Evolutionary conservation across 2,888 invertebrate species (phyloP), one percentile per base, ranked within the genome.

Genomic region (Eilema griseolum): DNA sequence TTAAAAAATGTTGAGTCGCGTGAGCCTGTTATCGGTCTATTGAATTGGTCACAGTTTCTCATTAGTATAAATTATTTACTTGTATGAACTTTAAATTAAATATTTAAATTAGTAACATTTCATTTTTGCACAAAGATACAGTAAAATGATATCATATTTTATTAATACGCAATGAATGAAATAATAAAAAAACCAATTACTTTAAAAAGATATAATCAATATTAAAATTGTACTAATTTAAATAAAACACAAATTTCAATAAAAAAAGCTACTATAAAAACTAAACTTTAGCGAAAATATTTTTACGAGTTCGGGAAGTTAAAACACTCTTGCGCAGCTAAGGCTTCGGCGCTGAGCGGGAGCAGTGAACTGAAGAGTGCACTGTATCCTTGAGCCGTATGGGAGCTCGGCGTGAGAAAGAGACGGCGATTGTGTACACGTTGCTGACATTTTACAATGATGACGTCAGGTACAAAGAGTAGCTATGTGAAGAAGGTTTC

Each of bases 321-420:
- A 82, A 81, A 76, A 79, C 72, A 80, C 79, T 81, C 78, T 70
- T 79, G 82, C 72, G 76, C 79, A 80, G 72, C 73, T 87, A 88
- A 91, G 92, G 91, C 91, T 91, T 92, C 89, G 83, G 79, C 86
- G 77, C 79, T 80, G 80, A 85, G 82, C 82, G 92, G 89, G 93
- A 91, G 90, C 94, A 94, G 88, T 94, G 93, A 94, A 94, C 94
- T 91, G 90, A 91, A 86, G 90, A 92, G 89, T 87, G 90, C 89
- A 89, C 90, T 84, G 87, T 89, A 93, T 94, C 93, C 94, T 94
- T 94, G 93, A 91, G 87, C 87, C 83, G 89, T 89, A 86, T 91
- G 90, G 89, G 90, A 93, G 90, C 87, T 88, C 77, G 76, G 82
- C 61, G 92, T 41, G 61, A 72, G 88, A 94, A 71, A 77, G 88